Conservation (phyloP, 2,888 invertebrate species). For the Stomorhina lunata region DNA sequence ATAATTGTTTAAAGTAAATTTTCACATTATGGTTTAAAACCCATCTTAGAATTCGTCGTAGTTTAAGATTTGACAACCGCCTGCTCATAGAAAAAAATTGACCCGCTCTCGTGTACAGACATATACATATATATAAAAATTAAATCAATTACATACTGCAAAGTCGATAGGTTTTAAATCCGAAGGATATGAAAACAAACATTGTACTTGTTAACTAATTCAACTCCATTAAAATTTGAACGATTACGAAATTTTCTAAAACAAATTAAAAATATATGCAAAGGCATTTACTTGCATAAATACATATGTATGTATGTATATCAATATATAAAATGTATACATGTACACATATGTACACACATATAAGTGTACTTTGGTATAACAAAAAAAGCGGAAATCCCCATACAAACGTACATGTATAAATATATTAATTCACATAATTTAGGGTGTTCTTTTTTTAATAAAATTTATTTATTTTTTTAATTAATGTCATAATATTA, state of each 20-base stretch:
- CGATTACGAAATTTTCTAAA: constrained; percentile 35
- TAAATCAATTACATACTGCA: constrained; percentile 29
- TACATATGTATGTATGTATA: neutral
- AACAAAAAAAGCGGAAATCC: too few species aligned
- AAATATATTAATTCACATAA: too few species aligned
- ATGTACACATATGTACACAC: neutral
- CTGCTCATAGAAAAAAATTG: too few species aligned
- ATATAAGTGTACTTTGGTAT: constrained; percentile 3
- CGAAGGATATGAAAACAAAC: constrained; percentile 44
- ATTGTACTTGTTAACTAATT: constrained; percentile 63
- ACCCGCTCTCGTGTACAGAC: constrained; percentile 9
- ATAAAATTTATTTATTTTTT: too few species aligned
- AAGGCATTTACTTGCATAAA: neutral
- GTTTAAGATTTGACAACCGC: too few species aligned
- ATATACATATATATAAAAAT: constrained; percentile 18
- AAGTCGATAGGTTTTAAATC: constrained; percentile 39
- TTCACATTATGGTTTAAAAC: too few species aligned
- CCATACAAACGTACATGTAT: too few species aligned
- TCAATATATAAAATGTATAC: neutral
- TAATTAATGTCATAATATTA: too few species aligned
- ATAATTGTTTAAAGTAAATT: too few species aligned
- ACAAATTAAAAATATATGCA: constrained; percentile 17
- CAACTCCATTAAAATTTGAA: constrained; percentile 59
- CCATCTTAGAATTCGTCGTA: too few species aligned
- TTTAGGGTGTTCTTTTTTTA: too few species aligned